Evolutionary conservation across 1,140 invertebrate genomes (phyloP).

Genomic region (Sminthurides bifidus): DNA sequence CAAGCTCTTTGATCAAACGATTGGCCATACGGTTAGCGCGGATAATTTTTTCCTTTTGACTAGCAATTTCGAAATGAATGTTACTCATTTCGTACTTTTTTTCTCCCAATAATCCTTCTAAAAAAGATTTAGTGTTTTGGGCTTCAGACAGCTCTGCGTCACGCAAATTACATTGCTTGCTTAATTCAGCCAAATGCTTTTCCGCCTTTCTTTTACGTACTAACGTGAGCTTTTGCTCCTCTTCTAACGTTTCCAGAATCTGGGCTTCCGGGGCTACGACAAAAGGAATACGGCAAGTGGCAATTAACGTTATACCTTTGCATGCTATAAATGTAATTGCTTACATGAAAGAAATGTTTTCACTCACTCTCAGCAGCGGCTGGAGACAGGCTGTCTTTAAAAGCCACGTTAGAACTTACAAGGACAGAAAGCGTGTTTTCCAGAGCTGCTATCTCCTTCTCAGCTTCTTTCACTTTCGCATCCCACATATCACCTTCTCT

Average conservation of each 20-base stretch:
- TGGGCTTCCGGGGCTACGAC: conserved; percentile 11
- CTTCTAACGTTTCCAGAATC: conserved; percentile 4
- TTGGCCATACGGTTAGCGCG: conserved; percentile 14
- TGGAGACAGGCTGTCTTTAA: conserved; percentile 25
- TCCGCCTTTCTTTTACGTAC: conserved; percentile 3
- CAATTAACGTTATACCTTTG: background rate
- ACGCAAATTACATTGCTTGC: background rate
- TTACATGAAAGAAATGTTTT: background rate
- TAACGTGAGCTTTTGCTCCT: background rate
- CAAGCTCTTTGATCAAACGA: conserved; percentile 14
- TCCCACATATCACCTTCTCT: conserved; percentile 58
- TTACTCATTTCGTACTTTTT: conserved; percentile 22
- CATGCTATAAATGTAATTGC: background rate
- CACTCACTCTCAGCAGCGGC: conserved; percentile 6
- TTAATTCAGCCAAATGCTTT: background rate
- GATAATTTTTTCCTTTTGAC: conserved; percentile 25
- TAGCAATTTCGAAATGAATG: conserved; percentile 18
- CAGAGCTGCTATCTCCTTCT: conserved; percentile 57
- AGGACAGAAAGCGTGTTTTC: conserved; percentile 51
- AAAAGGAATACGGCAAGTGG: background rate
- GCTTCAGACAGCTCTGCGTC: background rate
- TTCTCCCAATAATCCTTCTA: conserved; percentile 7
- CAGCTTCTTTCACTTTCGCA: conserved; percentile 49
- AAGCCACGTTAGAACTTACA: conserved; percentile 18
- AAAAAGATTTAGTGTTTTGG: background rate